Evolutionary conservation across 2,888 invertebrate species (phyloP).

Genomic region (Diplazon laetatorius): DNA sequence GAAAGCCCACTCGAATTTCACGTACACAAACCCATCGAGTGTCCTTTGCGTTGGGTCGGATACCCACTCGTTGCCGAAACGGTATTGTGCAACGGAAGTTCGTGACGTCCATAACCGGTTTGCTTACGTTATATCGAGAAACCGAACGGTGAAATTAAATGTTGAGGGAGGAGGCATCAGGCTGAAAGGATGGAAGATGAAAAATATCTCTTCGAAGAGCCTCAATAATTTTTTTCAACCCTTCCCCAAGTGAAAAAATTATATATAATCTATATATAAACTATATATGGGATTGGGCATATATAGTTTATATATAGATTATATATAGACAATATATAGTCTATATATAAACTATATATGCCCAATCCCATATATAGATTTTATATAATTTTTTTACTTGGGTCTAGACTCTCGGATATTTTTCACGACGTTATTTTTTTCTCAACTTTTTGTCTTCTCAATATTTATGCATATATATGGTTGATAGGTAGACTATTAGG

Average conservation of each 20-base stretch:
- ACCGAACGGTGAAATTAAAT: conserved; percentile 6
- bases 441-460: conserved; percentile 3
- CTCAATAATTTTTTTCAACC: background rate
- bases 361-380: no score
- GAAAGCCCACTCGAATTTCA: conserved; percentile 41
- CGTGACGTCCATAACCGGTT: background rate
- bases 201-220: conserved; percentile 6
- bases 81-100: conserved; percentile 1
- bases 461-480: no score
- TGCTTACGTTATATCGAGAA: background rate
- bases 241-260: no score
- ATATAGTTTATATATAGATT: no score
- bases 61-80: conserved; percentile 5
- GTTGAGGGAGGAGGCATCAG: conserved; percentile 6
- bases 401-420: background rate
- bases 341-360: no score
- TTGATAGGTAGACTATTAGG: no score
- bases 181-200: conserved; percentile 3
- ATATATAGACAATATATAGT: no score
- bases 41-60: background rate
- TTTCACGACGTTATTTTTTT: conserved; percentile 7
- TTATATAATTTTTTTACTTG: no score
- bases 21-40: conserved; percentile 42
- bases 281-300: no score
- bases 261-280: no score